Evolutionary conservation across 1,140 invertebrate genomes (phyloP).

Genomic region (Varroa destructor): DNA sequence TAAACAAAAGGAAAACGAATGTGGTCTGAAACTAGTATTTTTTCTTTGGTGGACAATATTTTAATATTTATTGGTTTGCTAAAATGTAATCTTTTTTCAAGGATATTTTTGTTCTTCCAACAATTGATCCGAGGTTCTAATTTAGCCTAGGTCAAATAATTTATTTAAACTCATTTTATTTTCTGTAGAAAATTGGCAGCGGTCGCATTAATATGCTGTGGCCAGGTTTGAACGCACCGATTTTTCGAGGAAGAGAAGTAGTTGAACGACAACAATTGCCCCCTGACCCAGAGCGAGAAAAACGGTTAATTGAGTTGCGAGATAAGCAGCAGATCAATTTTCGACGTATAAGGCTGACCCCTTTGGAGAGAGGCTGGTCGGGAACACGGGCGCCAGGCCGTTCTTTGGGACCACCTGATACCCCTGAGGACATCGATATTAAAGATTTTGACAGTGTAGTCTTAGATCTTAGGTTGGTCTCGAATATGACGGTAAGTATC

Average conservation of each 20-base stretch:
- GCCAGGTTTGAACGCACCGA: slow-evolving; percentile 75
- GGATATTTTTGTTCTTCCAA: too few species aligned
- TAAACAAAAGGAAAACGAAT: too few species aligned
- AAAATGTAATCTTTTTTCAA: too few species aligned
- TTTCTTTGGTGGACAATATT: too few species aligned
- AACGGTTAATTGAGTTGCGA: slow-evolving; percentile 55
- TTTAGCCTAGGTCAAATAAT: too few species aligned
- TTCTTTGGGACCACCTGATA: slow-evolving; percentile 71
- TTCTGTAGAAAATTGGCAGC: slow-evolving; percentile 33
- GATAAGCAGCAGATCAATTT: slow-evolving; percentile 56
- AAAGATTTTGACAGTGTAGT: slow-evolving; percentile 73
- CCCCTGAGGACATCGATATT: slow-evolving; percentile 64
- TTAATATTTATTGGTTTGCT: too few species aligned
- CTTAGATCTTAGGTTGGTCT: slow-evolving; percentile 49
- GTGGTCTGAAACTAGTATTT: too few species aligned
- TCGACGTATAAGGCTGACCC: slow-evolving; percentile 50
- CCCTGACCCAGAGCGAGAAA: slow-evolving; percentile 55
- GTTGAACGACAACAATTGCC: slow-evolving; percentile 54
- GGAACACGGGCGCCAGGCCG: slow-evolving; percentile 64
- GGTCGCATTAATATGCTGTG: slow-evolving; percentile 67
- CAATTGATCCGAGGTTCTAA: too few species aligned
- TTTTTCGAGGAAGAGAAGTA: slow-evolving; percentile 61
- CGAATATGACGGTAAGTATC: slow-evolving; percentile 21
- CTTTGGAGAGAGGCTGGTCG: slow-evolving; percentile 76
- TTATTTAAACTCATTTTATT: too few species aligned